phyloP scores from a whole-genome alignment of 1,140 invertebrate species.

The Pachypsylla venusta region DNA sequence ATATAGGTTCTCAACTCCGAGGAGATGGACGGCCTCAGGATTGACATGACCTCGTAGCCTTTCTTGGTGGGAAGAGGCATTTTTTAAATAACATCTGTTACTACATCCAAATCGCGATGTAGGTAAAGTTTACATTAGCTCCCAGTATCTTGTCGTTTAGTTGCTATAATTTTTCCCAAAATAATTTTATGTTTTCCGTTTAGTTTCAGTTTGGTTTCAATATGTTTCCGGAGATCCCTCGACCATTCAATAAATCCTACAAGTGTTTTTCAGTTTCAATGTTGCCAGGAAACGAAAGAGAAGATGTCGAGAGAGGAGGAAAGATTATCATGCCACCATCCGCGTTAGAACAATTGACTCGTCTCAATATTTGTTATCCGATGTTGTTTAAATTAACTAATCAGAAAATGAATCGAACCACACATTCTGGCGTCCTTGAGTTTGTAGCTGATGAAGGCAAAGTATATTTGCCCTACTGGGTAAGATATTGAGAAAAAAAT shows the following conservation, averaged over 20 bases:
- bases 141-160: no score
- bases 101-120: no score
- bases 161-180: no score
- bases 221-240: conserved; percentile 64
- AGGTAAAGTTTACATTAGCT: no score
- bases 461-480: conserved; percentile 96
- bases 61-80: no score
- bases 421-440: conserved; percentile 96
- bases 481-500: conserved; percentile 37
- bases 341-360: conserved; percentile 78
- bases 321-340: conserved; percentile 99
- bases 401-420: conserved; percentile 63
- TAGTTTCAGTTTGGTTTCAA: conserved; percentile 65
- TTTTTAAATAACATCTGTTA: no score
- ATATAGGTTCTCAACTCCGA: no score
- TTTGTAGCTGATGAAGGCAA: conserved; percentile 98
- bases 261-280: conserved; percentile 91
- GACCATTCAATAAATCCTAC: conserved; percentile 66
- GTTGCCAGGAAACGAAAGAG: conserved; percentile 81
- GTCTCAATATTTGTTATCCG: conserved; percentile 93
- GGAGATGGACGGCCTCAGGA: no score
- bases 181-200: background rate
- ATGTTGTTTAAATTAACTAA: conserved; percentile 98
- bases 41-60: no score
- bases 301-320: conserved; percentile 93